Conservation (phyloP, 2,888 invertebrate species). For the Drosophila niveifrons region DNA sequence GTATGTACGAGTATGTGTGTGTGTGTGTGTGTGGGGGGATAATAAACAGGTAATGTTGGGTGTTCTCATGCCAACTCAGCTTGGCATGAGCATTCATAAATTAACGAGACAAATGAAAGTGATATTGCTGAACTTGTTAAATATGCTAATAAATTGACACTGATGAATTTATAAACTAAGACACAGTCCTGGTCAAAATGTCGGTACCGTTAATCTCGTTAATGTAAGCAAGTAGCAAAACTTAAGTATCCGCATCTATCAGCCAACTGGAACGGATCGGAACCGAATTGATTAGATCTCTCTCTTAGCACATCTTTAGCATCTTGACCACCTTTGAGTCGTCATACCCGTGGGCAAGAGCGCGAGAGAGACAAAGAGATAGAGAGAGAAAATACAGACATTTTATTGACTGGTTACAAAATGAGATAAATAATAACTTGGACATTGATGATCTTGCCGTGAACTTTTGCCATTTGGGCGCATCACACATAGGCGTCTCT, state of each 20-base stretch:
- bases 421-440: constrained; percentile 62
- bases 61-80: constrained; percentile 3
- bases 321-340: neutral
- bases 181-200: constrained; percentile 6
- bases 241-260: constrained; percentile 8
- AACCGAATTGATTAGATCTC: constrained; percentile 18
- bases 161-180: constrained; percentile 6
- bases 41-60: constrained; percentile 21
- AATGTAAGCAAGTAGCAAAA: constrained; percentile 11
- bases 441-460: constrained; percentile 77
- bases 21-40: neutral
- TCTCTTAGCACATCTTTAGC: constrained; percentile 22
- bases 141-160: constrained; percentile 42
- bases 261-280: neutral
- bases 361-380: constrained; percentile 2
- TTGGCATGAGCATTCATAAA: constrained; percentile 22
- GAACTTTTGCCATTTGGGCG: constrained; percentile 72
- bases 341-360: constrained; percentile 3
- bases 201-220: constrained; percentile 13
- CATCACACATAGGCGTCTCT: constrained; percentile 40
- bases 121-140: constrained; percentile 23
- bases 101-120: constrained; percentile 36
- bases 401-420: constrained; percentile 59
- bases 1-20: neutral
- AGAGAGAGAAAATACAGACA: no score